Base-by-base conservation (phyloP, 2,113 vertebrate species). In the Lutjanus erythropterus region DNA sequence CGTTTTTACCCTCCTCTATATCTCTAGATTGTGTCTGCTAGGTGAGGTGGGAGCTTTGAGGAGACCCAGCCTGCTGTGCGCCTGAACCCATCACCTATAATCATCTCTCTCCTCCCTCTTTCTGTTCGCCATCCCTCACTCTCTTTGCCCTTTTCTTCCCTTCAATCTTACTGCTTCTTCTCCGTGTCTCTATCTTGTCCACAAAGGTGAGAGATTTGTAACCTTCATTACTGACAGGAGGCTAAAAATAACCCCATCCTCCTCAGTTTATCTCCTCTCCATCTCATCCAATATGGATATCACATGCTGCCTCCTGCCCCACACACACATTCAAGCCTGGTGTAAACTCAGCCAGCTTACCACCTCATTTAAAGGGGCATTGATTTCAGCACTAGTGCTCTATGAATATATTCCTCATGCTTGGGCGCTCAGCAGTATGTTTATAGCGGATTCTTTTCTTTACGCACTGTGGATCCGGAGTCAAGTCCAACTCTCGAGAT, bases 261-360 rank as follows among this genome's bases (percentile, higher is more conserved):
- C 61, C 71, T 78, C 77, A 67, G 59, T 88, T 90, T 82, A 89
- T 90, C 80, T 80, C 61, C 60, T 65, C 84, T 83, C 62, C 78
- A 85, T 87, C 88, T 91, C 81, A 86, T 90, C 81, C 87, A 85
- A 79, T 92, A 91, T 91, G 86, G 86, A 91, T 85, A 85, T 88
- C 83, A 80, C 89, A 87, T 67, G 70, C 80, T 69, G 65, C 75
- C 84, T 80, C 50, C 71, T 72, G 62, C 79, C 66, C 71, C 78
- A 72, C 71, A 87, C 72, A 87, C 89, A 86, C 76, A 89, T 41
- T 47, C 61, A 87, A n/a, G 83, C 53, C 61, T 88, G 79, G 84
- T 88, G 79, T 88, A 86, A 85, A 84, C 81, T 85, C 86, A 86
- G 81, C 58, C 71, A 86, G 66, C 55, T 78, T 61, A 75, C 62